These are phyloP conservation scores for Apeltes quadracus DNA, from an alignment of 2,113 vertebrate species.

Conservation along the genomic window DNA sequence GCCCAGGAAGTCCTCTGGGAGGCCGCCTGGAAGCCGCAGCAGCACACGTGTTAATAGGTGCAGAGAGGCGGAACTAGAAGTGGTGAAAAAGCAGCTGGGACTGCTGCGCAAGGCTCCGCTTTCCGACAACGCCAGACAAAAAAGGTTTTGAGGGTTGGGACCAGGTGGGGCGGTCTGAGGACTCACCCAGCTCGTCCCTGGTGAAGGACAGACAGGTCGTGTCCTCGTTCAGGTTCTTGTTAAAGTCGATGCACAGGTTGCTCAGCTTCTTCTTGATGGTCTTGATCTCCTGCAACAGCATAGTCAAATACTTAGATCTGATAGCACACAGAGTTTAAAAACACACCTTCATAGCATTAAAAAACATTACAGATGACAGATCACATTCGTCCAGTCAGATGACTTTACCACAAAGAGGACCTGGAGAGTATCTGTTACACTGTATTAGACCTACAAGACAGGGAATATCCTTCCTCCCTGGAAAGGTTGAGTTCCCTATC, in stretches of 20 bases:
- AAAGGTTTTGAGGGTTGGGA: neutral
- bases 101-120: no score
- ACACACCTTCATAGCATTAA: neutral
- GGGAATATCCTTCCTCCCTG: no score
- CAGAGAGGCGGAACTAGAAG: neutral
- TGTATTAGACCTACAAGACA: no score
- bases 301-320: neutral
- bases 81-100: no score
- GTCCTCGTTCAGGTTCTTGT: constrained; percentile 96
- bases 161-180: accelerated
- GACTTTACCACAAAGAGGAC: no score
- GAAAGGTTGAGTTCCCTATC: no score
- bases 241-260: constrained; percentile 94
- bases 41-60: neutral
- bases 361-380: no score
- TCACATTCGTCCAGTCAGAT: no score
- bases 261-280: constrained; percentile 94
- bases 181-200: constrained; percentile 88
- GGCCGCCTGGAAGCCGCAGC: constrained; percentile 82
- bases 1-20: constrained; percentile 93
- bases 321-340: neutral
- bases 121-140: no score
- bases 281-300: constrained; percentile 89
- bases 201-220: constrained; percentile 88
- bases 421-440: no score